A percentile compares a stretch with the other conserved stretches of the same genome.
These are phyloP conservation scores for Protula sp. DNA, from an alignment of 2,888 invertebrate species.

Conservation along the genomic window DNA sequence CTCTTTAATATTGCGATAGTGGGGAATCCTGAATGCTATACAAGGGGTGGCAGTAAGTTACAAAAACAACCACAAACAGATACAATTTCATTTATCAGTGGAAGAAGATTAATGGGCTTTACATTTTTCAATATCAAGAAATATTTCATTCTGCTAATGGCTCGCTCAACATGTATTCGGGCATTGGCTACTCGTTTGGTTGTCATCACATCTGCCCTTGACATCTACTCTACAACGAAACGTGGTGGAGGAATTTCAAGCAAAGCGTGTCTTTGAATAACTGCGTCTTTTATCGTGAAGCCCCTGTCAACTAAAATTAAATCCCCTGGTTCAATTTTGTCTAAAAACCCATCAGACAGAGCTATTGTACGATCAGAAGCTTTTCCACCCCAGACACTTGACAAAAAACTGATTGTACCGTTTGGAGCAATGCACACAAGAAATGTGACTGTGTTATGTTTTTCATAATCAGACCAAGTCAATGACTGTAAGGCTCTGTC, in stretches of 20 bases:
- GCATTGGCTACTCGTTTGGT: slow-evolving; percentile 23
- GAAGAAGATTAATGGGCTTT: slow-evolving; percentile 18
- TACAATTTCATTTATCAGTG: slow-evolving; percentile 22
- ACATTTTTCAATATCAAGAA: slow-evolving; percentile 20
- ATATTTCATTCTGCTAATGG: slow-evolving; percentile 23
- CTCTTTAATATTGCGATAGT: too few relatives aligned
- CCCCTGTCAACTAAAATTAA: slow-evolving; percentile 26
- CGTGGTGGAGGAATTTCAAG: too few relatives aligned
- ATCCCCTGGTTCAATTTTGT: slow-evolving; percentile 14
- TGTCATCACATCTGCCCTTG: slow-evolving; percentile 14
- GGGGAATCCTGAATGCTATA: too few relatives aligned
- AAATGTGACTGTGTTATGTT: slow-evolving; percentile 17
- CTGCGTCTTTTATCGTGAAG: slow-evolving; percentile 21
- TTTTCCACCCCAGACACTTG: slow-evolving; percentile 20
- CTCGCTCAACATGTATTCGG: slow-evolving; percentile 26
- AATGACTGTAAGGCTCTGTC: too few relatives aligned
- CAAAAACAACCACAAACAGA: slow-evolving; percentile 19
- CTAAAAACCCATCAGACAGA: slow-evolving; percentile 13
- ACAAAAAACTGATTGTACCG: slow-evolving; percentile 18
- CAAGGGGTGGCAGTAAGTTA: slow-evolving; percentile 18
- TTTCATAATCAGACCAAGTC: slow-evolving; percentile 17
- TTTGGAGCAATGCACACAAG: slow-evolving; percentile 21
- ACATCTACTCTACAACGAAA: slow-evolving; percentile 20
- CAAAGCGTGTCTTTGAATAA: slow-evolving; percentile 11
- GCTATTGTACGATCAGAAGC: slow-evolving; percentile 21